These are phyloP conservation scores for Erebia palarica DNA, from an alignment of 2,888 invertebrate species.

Conservation along the genomic window DNA sequence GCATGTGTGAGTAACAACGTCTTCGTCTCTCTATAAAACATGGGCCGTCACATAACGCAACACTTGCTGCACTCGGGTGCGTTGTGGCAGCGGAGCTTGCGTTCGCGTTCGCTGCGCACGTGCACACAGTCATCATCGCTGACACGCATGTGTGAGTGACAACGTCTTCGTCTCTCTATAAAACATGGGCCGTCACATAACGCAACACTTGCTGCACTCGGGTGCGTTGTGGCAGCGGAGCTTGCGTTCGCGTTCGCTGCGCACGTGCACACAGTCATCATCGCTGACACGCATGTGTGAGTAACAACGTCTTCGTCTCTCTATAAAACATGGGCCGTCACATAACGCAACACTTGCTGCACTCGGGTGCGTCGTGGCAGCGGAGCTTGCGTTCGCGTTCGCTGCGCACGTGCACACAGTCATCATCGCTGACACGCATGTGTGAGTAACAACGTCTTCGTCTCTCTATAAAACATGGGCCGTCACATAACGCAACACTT, in stretches of 20 bases:
- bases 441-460: no score
- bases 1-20: conserved; percentile 76
- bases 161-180: no score
- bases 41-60: conserved; percentile 51
- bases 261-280: conserved; percentile 88
- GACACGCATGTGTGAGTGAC: no score
- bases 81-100: conserved; percentile 87
- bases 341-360: neutral
- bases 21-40: no score
- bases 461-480: no score
- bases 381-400: conserved; percentile 94
- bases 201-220: conserved; percentile 96
- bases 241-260: conserved; percentile 92
- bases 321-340: conserved; percentile 51
- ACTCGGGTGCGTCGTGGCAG: conserved; percentile 66
- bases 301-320: conserved; percentile 52
- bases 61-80: no score
- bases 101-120: no score
- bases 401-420: no score
- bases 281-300: conserved; percentile 65
- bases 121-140: no score
- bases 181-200: conserved; percentile 91
- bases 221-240: conserved; percentile 96
- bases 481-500: conserved; percentile 95
- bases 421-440: no score